Base-by-base conservation (phyloP, 2,797 vertebrate genomes). In the Catharus ustulatus region DNA sequence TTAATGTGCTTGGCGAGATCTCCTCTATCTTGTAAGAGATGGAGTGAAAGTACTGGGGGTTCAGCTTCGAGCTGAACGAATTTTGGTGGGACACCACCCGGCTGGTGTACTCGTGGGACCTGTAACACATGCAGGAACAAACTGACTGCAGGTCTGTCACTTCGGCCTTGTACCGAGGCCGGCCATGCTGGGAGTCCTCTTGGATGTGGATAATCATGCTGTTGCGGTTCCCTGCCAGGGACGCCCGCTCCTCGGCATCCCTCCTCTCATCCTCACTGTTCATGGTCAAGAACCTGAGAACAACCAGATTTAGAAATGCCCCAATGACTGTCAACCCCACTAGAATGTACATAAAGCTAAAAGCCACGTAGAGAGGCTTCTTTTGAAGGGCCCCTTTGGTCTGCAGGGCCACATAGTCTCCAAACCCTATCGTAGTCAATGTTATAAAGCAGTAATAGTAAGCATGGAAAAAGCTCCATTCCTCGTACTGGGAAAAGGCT, bases 381-480 rank as follows among this genome's bases (percentile, higher is more conserved):
- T 98, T 98, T 97, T 99, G 99, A 86, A 99, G 98, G 73, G 99
- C 99, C 74, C 98, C 98, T 98, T 99, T 99, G 97, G 99, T 99
- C 96, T 99, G 99, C 87, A 99, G 98, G 61, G 99, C 99, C 98
- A 99, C 99, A 61, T 99, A 99, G 98, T 99, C 99, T 94, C 99
- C 99, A 52, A 99, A 99, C 52, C 99, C 99, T 67, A 99, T 99
- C 78, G 99, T 99, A 91, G 99, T 99, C 97, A 99, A 97, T 68
- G 99, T 99, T 97, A 99, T 99, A 97, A 99, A 99, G 97, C 99
- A 99, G 98, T 99, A 99, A 96, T 99, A 99, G 96, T 99, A 99
- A 13, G 99, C 99, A 82, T 99, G 99, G 96, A 99, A 99, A 97
- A 99, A 99, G 97, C 98, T 99, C 99, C 99, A 99, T 74, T 99